Conservation (phyloP, 2,888 invertebrate genomes). For the Blera fallax region DNA sequence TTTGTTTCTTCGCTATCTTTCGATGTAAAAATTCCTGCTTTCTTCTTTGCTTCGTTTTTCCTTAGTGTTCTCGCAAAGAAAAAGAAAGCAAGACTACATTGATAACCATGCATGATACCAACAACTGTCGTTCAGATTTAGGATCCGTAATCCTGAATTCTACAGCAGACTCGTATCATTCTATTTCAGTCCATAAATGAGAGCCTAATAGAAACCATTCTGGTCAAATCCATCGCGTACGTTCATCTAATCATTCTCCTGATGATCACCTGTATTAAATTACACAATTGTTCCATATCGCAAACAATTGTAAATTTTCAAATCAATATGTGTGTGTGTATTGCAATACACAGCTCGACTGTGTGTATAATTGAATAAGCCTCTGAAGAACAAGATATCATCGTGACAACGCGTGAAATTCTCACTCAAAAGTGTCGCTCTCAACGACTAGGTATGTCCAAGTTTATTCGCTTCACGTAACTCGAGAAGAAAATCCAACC, state of each 20-base stretch:
- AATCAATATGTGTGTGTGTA: not conserved
- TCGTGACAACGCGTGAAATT: not conserved
- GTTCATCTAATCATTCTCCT: not conserved
- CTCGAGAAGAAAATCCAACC: not conserved
- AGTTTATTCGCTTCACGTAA: slow-evolving; percentile 43
- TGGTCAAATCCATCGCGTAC: not conserved
- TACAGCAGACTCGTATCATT: not conserved
- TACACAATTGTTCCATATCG: not conserved
- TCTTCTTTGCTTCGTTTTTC: too few relatives aligned
- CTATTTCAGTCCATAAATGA: not conserved
- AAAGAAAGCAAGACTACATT: too few relatives aligned
- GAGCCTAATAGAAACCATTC: not conserved
- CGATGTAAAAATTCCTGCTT: too few relatives aligned
- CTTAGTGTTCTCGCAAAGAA: too few relatives aligned
- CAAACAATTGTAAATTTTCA: not conserved
- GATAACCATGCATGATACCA: too few relatives aligned
- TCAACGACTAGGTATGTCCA: not conserved
- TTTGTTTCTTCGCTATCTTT: too few relatives aligned
- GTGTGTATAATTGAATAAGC: slow-evolving; percentile 33
- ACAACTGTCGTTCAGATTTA: too few relatives aligned
- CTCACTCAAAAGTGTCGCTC: not conserved
- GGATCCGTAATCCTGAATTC: not conserved
- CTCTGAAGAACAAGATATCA: slow-evolving; percentile 10
- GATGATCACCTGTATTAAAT: not conserved
- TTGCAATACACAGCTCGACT: too few relatives aligned